Percentiles rank a stretch among this genome's conserved stretches.
Conservation (phyloP, 2,113 vertebrate genomes). For the Strix uralensis region DNA sequence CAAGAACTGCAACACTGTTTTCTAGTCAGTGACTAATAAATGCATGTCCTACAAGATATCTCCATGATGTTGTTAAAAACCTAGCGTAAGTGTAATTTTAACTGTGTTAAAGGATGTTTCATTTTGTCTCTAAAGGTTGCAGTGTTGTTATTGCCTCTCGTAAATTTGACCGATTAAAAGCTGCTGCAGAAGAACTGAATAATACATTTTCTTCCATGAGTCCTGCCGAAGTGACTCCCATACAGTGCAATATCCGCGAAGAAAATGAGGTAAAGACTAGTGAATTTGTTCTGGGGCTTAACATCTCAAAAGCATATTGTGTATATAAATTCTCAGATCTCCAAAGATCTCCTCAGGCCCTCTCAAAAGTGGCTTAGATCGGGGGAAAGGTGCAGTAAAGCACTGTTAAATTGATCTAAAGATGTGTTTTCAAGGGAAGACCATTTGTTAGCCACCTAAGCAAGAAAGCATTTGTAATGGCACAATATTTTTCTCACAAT, state of each 20-base stretch:
- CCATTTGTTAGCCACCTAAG: neutral
- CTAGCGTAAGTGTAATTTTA: neutral
- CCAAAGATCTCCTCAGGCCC: neutral
- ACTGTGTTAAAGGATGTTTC: neutral
- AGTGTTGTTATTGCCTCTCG: constrained; percentile 91
- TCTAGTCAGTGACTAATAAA: neutral
- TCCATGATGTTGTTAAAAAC: neutral
- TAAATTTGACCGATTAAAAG: constrained; percentile 80
- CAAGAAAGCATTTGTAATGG: neutral
- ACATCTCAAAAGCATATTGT: neutral
- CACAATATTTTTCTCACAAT: neutral
- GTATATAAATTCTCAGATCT: neutral
- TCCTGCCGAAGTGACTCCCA: constrained; percentile 74
- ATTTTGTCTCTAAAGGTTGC: constrained; percentile 78
- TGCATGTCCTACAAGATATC: neutral
- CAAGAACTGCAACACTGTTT: neutral
- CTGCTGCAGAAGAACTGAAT: constrained; percentile 79
- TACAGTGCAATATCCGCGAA: constrained; percentile 88
- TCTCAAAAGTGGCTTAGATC: neutral
- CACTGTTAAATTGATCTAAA: neutral
- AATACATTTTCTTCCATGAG: constrained; percentile 62
- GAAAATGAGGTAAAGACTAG: constrained; percentile 83
- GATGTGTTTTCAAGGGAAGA: neutral
- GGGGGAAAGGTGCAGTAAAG: neutral
- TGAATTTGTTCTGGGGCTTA: neutral